Evolutionary conservation across 2,797 vertebrate species (phyloP).

Genomic region (Brachyalestes nurse): DNA sequence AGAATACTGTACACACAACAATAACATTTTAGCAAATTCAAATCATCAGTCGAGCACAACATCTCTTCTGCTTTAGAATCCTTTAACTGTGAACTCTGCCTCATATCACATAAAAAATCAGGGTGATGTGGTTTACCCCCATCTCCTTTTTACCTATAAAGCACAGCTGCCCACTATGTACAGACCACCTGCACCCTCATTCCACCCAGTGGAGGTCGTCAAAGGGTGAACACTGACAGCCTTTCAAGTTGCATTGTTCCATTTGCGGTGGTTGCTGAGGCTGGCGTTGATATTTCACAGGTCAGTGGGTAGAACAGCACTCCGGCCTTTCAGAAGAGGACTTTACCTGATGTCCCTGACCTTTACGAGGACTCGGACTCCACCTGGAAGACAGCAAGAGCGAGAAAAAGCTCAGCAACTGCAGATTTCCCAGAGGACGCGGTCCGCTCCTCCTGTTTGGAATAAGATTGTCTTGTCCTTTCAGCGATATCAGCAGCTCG

Average conservation of each 20-base stretch:
- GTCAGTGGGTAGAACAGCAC: slow-evolving; percentile 75
- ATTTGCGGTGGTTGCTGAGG: slow-evolving; percentile 69
- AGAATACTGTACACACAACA: no score
- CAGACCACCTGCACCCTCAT: slow-evolving; percentile 28
- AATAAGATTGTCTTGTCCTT: slow-evolving; percentile 27
- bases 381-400: slow-evolving; percentile 58
- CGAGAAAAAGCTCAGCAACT: slow-evolving; percentile 33
- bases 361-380: slow-evolving; percentile 74
- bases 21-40: no score
- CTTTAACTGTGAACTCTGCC: no score
- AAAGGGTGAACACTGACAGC: slow-evolving; percentile 74
- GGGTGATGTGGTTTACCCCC: no score
- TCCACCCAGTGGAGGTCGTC: slow-evolving; percentile 62
- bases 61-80: no score
- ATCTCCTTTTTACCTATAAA: not conserved
- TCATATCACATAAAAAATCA: no score
- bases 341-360: slow-evolving; percentile 76
- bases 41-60: no score
- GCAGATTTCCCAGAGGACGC: slow-evolving; percentile 45
- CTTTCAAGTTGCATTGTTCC: slow-evolving; percentile 83
- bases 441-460: slow-evolving; percentile 38
- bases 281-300: slow-evolving; percentile 78
- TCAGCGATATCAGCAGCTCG: slow-evolving; percentile 23
- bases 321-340: slow-evolving; percentile 65
- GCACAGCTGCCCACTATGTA: slow-evolving; percentile 26